A percentile compares a stretch with the other conserved stretches of the same genome.
These are phyloP conservation scores for Parapsyche elsis DNA, from an alignment of 1,140 invertebrate species.

Conservation along the genomic window DNA sequence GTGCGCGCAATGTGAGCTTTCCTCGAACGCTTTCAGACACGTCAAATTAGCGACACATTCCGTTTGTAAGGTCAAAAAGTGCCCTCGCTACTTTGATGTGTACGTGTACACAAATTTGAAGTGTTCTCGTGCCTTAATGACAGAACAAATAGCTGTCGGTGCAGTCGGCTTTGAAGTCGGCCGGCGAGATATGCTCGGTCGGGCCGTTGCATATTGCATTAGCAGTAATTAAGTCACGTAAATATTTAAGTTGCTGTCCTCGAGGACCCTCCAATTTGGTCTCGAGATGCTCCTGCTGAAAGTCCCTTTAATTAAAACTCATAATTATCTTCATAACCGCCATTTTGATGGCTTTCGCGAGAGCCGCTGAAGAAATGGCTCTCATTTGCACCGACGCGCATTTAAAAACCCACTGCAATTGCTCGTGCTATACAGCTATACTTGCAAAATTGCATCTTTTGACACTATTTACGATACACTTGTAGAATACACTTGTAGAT, in stretches of 20 bases:
- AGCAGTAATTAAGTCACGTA: constrained; percentile 56
- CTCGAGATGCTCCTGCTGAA: not conserved
- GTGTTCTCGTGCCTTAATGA: constrained; percentile 16
- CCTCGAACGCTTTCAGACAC: no score
- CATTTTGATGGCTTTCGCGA: not conserved
- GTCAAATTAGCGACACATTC: no score
- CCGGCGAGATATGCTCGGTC: not conserved
- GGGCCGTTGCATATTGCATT: constrained; percentile 52
- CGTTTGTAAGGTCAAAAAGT: no score
- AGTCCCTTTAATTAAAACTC: constrained; percentile 52
- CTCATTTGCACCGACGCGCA: not conserved
- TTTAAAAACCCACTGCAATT: no score
- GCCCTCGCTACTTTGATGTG: no score
- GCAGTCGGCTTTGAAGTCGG: constrained; percentile 10
- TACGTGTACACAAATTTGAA: not conserved
- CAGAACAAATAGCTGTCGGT: constrained; percentile 9
- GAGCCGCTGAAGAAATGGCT: not conserved
- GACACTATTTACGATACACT: not conserved
- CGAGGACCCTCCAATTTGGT: not conserved
- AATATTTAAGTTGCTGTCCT: constrained; percentile 55
- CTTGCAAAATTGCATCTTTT: no score
- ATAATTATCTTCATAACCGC: constrained; percentile 44
- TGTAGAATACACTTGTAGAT: not conserved
- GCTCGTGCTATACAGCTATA: no score
- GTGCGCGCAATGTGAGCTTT: no score